These are phyloP conservation scores for Magallana angulata DNA, from an alignment of 1,140 invertebrate species.

Conservation along the genomic window DNA sequence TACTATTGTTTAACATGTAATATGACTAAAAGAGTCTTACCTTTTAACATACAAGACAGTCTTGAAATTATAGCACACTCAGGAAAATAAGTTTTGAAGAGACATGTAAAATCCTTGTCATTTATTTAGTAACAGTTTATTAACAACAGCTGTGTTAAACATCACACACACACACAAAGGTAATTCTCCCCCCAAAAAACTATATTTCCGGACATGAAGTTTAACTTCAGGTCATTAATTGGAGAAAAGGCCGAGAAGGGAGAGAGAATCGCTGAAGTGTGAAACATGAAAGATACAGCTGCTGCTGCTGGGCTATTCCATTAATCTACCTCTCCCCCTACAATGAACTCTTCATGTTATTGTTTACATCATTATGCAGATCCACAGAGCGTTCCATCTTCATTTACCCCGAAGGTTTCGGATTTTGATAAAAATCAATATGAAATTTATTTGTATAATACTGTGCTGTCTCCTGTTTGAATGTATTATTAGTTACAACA, in stretches of 20 bases:
- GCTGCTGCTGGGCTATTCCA: not conserved
- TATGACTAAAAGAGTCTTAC: not conserved
- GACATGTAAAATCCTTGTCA: not conserved
- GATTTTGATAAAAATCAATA: constrained; percentile 31
- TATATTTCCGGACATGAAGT: not conserved
- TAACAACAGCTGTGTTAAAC: not conserved
- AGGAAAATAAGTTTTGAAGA: not conserved
- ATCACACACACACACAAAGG: not conserved
- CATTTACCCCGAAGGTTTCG: not conserved
- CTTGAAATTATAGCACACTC: not conserved
- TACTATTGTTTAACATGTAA: too few relatives aligned
- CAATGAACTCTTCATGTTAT: not conserved
- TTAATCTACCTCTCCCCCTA: not conserved
- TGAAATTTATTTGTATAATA: not conserved
- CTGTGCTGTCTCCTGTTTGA: not conserved
- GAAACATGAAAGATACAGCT: constrained; percentile 24
- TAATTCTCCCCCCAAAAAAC: not conserved
- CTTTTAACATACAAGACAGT: not conserved
- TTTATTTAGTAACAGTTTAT: not conserved
- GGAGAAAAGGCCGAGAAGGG: not conserved
- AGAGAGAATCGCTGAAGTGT: not conserved
- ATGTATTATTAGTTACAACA: constrained; percentile 17
- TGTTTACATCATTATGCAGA: constrained; percentile 34
- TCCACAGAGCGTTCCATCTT: not conserved
- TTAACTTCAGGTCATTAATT: not conserved